A percentile compares a stretch with the other conserved stretches of the same genome.
phyloP scores from a whole-genome alignment of 2,113 vertebrate genomes.

The Heliornis fulica region DNA sequence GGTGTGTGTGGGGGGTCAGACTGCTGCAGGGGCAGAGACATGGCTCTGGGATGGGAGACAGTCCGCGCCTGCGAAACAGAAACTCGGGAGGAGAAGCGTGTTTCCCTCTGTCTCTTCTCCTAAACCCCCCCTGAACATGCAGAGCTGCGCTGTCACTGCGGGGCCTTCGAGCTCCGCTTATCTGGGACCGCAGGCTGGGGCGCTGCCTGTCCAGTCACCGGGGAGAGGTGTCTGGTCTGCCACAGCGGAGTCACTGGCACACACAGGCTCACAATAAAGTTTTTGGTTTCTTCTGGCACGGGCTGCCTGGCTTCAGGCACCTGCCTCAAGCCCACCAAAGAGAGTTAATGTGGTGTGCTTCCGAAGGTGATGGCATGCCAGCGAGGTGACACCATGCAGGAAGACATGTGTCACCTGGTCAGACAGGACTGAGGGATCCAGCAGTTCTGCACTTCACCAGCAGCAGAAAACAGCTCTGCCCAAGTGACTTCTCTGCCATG shows the following conservation, averaged over 20 bases:
- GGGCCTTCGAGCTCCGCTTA: no score
- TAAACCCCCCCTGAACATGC: no score
- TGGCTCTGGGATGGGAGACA: no score
- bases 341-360: not conserved
- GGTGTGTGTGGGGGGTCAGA: no score
- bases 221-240: not conserved
- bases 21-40: no score
- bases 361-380: not conserved
- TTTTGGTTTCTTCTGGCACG: not conserved
- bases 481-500: not conserved
- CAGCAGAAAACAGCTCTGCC: not conserved
- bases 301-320: not conserved
- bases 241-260: not conserved
- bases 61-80: no score
- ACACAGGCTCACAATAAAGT: not conserved
- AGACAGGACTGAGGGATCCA: not conserved
- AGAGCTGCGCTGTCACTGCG: no score
- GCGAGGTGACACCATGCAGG: not conserved
- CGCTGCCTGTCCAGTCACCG: no score
- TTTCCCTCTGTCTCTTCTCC: no score
- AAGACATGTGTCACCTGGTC: accelerated
- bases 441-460: accelerated
- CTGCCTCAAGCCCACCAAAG: not conserved
- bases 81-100: no score
- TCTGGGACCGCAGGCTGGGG: no score